These are phyloP conservation scores for Oreotrochilus melanogaster DNA, from an alignment of 2,113 vertebrate genomes.

Conservation along the genomic window DNA sequence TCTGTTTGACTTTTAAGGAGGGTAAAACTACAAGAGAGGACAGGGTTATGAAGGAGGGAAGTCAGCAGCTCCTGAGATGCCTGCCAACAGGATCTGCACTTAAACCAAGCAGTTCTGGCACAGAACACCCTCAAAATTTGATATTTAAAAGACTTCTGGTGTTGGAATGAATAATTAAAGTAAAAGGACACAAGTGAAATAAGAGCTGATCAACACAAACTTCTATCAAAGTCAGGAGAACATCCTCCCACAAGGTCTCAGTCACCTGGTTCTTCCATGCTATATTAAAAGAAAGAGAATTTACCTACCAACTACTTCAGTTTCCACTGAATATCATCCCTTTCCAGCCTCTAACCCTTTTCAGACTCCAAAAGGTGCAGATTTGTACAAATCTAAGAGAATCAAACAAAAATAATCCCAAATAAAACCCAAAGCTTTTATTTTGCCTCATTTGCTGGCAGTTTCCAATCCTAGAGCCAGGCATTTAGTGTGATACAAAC, in stretches of 20 bases:
- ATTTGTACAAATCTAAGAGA: neutral
- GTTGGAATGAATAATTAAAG: neutral
- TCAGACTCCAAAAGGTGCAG: neutral
- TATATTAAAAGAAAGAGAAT: neutral
- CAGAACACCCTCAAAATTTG: constrained; percentile 19
- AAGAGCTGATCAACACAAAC: constrained; percentile 10
- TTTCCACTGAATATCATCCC: neutral
- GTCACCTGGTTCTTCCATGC: neutral
- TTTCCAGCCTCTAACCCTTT: neutral
- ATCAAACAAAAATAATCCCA: neutral
- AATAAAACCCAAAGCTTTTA: neutral
- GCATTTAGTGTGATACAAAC: neutral
- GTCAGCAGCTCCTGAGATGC: constrained; percentile 1
- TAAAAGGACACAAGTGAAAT: constrained; percentile 18
- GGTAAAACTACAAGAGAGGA: neutral
- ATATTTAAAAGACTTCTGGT: constrained; percentile 31
- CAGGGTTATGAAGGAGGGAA: neutral
- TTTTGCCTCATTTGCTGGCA: neutral
- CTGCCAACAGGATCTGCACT: constrained; percentile 44
- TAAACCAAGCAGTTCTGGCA: constrained; percentile 37
- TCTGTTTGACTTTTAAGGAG: neutral
- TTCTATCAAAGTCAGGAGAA: neutral
- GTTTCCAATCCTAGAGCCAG: neutral
- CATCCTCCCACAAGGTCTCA: neutral
- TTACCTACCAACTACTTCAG: neutral